These are phyloP conservation scores for Mastomys natalensis DNA, from an alignment of 2,113 vertebrate genomes.

Conservation along the genomic window DNA sequence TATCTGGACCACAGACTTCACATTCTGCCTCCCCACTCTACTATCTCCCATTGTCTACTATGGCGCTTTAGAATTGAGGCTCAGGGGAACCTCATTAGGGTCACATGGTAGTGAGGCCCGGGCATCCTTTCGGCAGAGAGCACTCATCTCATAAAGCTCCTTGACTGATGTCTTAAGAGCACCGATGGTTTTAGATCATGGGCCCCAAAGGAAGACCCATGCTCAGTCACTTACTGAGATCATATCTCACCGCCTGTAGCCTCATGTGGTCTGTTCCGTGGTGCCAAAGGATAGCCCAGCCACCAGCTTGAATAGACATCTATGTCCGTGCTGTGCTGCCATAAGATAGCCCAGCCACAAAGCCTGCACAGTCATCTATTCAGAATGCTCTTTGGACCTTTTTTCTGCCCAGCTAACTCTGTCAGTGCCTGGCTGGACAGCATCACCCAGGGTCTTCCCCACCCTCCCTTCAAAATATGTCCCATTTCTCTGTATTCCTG, in stretches of 20 bases:
- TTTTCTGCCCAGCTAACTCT: background rate
- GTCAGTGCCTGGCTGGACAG: fast-evolving
- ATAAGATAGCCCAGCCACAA: fast-evolving
- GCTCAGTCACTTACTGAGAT: background rate
- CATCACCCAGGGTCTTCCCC: background rate
- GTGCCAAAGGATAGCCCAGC: fast-evolving
- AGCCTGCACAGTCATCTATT: background rate
- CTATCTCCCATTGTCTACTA: background rate
- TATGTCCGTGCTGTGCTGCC: fast-evolving
- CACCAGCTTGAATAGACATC: fast-evolving
- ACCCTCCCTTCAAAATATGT: background rate
- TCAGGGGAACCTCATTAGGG: background rate
- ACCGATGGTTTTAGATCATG: background rate
- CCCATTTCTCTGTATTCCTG: background rate
- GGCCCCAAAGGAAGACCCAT: background rate
- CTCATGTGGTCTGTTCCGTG: background rate
- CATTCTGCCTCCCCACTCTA: background rate
- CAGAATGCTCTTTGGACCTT: background rate
- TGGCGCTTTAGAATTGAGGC: background rate
- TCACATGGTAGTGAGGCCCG: background rate
- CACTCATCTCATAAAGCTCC: background rate
- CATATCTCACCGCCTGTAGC: background rate
- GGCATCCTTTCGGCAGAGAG: background rate
- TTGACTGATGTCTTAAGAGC: background rate
- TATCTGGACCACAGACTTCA: background rate